Conservation (phyloP, 2,797 vertebrate species). For the Cyprinella venusta region DNA sequence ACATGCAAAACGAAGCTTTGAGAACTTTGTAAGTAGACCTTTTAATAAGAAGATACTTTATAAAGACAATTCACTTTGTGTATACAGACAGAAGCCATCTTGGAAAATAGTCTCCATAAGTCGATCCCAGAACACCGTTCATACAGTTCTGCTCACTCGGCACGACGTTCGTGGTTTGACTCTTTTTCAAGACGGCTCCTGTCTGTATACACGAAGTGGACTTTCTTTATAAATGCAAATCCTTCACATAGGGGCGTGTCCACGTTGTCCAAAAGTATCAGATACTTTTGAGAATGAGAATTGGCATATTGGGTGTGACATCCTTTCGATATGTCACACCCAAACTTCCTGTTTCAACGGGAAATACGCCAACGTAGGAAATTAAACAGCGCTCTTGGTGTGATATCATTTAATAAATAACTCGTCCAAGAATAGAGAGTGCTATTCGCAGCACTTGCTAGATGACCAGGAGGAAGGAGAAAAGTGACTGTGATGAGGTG, state of each 20-base stretch:
- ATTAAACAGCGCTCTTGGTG: background rate
- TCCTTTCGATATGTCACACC: background rate
- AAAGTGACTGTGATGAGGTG: slow-evolving; percentile 33
- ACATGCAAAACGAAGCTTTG: no score
- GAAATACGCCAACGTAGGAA: background rate
- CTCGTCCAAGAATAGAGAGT: background rate
- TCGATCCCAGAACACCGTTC: no score
- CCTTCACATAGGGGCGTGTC: background rate
- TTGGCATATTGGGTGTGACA: background rate
- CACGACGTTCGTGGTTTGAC: no score
- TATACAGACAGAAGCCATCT: no score
- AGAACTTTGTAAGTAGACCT: no score
- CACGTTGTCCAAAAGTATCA: background rate
- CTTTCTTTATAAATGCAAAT: no score
- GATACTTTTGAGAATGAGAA: background rate
- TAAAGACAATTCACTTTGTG: no score
- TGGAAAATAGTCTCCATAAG: no score
- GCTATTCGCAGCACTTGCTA: slow-evolving; percentile 14
- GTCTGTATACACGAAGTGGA: no score
- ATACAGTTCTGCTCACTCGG: no score
- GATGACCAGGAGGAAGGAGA: slow-evolving; percentile 31
- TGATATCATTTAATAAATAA: background rate
- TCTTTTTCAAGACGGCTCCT: no score
- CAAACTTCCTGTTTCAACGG: background rate
- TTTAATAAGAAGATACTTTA: no score